Percentiles rank a stretch among this genome's conserved stretches.
Conservation (phyloP, 2,113 vertebrate species). For the Columba livia region DNA sequence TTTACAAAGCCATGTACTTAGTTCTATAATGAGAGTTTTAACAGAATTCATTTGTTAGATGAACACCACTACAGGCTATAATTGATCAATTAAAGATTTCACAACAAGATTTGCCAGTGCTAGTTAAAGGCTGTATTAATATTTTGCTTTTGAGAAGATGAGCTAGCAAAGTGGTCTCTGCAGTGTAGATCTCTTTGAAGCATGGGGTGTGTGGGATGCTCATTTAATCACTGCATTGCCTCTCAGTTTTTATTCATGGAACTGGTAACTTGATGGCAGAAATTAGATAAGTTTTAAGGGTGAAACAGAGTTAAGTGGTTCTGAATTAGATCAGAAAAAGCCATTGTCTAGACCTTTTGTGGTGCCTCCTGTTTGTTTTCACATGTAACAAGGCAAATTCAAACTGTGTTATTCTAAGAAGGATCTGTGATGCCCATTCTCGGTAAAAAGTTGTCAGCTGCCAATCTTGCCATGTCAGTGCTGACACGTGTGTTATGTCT, state of each 20-base stretch:
- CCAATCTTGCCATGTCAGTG: neutral
- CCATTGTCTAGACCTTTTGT: neutral
- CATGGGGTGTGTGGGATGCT: neutral
- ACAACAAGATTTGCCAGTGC: neutral
- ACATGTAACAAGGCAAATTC: no score
- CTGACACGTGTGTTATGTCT: fast-evolving
- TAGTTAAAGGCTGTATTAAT: neutral
- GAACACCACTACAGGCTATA: neutral
- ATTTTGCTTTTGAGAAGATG: neutral
- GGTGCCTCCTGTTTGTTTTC: neutral
- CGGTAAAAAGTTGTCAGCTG: neutral
- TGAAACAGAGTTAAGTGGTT: neutral
- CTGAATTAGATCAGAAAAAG: neutral
- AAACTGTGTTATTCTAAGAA: neutral
- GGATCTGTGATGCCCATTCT: neutral
- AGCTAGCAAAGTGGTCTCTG: neutral
- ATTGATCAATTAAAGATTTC: neutral
- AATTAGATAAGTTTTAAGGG: neutral
- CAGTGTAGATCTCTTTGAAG: neutral
- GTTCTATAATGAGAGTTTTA: neutral
- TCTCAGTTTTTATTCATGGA: neutral
- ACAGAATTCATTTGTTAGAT: neutral
- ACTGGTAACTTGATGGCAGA: neutral
- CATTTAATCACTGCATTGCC: neutral
- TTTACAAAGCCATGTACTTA: neutral